phyloP scores from a whole-genome alignment of 2,797 vertebrate species.

The Octomys mimax region DNA sequence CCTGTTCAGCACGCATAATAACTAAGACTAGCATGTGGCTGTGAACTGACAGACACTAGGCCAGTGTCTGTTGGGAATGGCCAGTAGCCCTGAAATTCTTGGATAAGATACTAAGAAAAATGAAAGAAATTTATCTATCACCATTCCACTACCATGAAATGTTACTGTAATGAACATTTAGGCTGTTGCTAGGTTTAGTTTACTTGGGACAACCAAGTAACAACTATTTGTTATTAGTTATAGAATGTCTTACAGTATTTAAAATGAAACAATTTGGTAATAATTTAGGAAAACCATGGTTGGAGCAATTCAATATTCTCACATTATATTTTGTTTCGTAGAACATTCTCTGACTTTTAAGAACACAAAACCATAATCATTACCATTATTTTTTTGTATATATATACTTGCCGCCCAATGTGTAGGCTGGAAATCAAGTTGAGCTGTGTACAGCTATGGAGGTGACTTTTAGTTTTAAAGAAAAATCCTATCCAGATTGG shows the following conservation, averaged over 20 bases:
- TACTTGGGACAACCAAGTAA: neutral
- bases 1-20: slow-evolving; percentile 28
- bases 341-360: neutral
- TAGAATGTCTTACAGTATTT: neutral
- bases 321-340: neutral
- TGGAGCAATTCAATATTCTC: neutral
- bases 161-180: neutral
- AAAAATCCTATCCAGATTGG: neutral
- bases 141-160: neutral
- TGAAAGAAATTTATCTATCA: neutral
- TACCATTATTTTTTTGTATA: neutral
- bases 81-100: neutral
- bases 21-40: neutral
- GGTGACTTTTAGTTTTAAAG: neutral
- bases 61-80: neutral
- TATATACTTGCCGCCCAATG: neutral
- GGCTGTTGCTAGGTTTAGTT: neutral
- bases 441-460: neutral
- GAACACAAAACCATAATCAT: neutral
- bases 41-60: neutral
- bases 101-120: neutral
- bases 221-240: neutral
- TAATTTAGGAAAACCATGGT: neutral
- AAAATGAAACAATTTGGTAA: slow-evolving; percentile 6
- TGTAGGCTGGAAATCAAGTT: neutral